phyloP scores from a whole-genome alignment of 2,797 vertebrate genomes.

The Gila robusta region DNA sequence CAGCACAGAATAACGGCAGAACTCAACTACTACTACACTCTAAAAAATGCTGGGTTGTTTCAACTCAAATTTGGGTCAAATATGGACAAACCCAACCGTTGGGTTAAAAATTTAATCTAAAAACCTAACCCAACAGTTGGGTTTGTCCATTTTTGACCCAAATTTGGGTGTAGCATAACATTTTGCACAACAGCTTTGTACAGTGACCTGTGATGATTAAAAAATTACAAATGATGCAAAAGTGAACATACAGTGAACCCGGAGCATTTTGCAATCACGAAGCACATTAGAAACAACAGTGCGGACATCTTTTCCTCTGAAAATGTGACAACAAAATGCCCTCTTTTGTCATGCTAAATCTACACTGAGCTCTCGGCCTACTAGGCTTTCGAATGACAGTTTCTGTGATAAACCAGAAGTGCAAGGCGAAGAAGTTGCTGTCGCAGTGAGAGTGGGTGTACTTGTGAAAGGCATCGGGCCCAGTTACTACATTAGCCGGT shows the following conservation, averaged over 20 bases:
- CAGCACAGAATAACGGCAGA: neutral
- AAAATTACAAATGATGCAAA: neutral
- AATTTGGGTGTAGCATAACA: neutral
- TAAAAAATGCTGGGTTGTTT: too few species aligned
- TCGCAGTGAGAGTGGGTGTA: constrained; percentile 19
- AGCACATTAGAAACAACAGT: neutral
- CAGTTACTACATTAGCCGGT: constrained; percentile 60
- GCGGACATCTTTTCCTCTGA: constrained; percentile 8
- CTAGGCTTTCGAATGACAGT: constrained; percentile 38
- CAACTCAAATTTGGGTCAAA: too few species aligned
- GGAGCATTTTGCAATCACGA: neutral
- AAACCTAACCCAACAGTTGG: too few species aligned
- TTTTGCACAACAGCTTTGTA: neutral
- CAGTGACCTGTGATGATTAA: neutral
- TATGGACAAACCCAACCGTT: too few species aligned
- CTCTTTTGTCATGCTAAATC: constrained; percentile 26
- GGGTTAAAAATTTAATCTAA: too few species aligned
- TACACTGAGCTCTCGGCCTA: neutral
- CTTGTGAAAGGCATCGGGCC: constrained; percentile 30
- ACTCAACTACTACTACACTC: too few species aligned
- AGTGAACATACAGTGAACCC: neutral
- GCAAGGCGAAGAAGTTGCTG: constrained; percentile 21
- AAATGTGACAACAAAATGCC: constrained; percentile 4
- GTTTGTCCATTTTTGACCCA: too few species aligned
- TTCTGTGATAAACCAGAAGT: constrained; percentile 50